A percentile compares a stretch with the other conserved stretches of the same genome.
Evolutionary conservation across 2,113 vertebrate species (phyloP).

Genomic region (Pheucticus melanocephalus): DNA sequence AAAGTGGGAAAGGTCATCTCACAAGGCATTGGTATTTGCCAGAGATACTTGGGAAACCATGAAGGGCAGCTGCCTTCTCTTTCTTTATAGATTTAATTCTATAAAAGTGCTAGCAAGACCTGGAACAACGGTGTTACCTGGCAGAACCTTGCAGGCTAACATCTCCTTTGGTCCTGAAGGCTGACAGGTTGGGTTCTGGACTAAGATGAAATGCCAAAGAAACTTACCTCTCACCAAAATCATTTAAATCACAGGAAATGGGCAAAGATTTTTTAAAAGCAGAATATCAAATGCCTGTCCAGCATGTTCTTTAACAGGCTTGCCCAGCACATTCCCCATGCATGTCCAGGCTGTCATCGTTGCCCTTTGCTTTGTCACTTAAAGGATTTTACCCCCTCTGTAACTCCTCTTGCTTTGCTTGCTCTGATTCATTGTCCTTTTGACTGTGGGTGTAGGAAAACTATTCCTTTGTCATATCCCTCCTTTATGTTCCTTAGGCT

Average conservation of each 20-base stretch:
- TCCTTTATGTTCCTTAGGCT: background rate
- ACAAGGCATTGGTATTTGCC: background rate
- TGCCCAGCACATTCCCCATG: background rate
- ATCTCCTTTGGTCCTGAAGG: background rate
- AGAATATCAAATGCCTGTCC: background rate
- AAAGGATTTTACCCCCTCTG: background rate
- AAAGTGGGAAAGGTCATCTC: background rate
- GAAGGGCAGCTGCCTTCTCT: background rate
- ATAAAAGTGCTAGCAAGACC: slow-evolving; percentile 19
- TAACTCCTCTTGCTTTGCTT: background rate
- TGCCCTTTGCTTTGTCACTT: background rate
- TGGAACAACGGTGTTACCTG: slow-evolving; percentile 3
- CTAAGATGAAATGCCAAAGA: background rate
- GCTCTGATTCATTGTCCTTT: background rate
- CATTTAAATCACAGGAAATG: background rate
- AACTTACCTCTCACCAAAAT: background rate
- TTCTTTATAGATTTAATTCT: background rate
- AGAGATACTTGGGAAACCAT: background rate
- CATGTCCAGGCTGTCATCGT: accelerated
- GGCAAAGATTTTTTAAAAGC: background rate
- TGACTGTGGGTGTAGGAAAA: background rate
- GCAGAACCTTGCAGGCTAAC: background rate
- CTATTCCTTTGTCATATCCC: background rate
- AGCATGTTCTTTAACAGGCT: background rate
- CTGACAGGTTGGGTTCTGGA: background rate